Evolutionary conservation across 2,113 vertebrate species (phyloP).

Genomic region (Polyodon spathula): DNA sequence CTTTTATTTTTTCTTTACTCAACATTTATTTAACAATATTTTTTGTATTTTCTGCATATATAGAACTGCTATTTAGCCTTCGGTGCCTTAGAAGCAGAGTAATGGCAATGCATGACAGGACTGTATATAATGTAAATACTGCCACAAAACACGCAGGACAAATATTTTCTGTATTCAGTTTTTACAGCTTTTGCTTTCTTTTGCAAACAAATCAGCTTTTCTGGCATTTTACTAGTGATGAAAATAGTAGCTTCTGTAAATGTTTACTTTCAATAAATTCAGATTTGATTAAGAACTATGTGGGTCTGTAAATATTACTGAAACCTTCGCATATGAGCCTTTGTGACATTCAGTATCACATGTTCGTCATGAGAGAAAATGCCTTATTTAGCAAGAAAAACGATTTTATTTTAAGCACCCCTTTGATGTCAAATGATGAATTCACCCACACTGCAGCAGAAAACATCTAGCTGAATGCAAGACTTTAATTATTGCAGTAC

Average conservation of each 20-base stretch:
- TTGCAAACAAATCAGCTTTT: conserved; percentile 66
- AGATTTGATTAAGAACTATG: conserved; percentile 64
- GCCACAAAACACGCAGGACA: conserved; percentile 70
- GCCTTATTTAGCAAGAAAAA: no score
- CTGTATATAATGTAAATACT: conserved; percentile 77
- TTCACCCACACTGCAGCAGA: no score
- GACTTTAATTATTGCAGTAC: no score
- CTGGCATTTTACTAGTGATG: conserved; percentile 71
- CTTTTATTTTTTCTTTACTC: conserved; percentile 17
- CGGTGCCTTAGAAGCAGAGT: conserved; percentile 69
- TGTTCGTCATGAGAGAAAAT: no score
- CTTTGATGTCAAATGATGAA: no score
- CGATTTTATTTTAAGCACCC: no score
- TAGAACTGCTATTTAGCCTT: conserved; percentile 69
- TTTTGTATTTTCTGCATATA: conserved; percentile 57
- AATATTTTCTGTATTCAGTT: conserved; percentile 83
- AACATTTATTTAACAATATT: no score
- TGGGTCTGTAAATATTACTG: no score
- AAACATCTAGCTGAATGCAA: no score
- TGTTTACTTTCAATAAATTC: conserved; percentile 81
- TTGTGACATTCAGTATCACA: no score
- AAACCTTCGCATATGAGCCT: no score
- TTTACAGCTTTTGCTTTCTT: conserved; percentile 76
- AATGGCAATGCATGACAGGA: conserved; percentile 67
- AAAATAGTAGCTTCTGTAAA: conserved; percentile 73